These are phyloP conservation scores for Fulica atra DNA, from an alignment of 2,113 vertebrate genomes.

Conservation along the genomic window DNA sequence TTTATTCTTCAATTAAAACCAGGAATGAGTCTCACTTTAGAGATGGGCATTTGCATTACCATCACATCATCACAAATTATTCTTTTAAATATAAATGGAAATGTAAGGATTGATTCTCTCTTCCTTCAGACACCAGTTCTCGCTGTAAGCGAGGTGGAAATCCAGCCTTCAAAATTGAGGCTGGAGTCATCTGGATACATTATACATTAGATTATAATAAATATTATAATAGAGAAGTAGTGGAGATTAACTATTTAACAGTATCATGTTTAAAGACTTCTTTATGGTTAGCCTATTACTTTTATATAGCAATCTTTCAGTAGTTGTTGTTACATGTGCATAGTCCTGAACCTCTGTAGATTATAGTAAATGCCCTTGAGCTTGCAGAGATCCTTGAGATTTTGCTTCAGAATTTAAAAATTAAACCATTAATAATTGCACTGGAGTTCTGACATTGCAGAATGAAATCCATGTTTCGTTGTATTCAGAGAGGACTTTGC, in stretches of 20 bases:
- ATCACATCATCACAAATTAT: background rate
- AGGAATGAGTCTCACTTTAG: background rate
- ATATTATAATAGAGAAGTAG: background rate
- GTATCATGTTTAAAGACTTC: conserved; percentile 25
- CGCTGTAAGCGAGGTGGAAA: background rate
- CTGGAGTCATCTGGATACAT: conserved; percentile 35
- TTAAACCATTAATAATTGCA: background rate
- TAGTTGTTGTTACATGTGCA: background rate
- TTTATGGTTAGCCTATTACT: conserved; percentile 7
- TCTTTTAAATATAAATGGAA: conserved; percentile 24
- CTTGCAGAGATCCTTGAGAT: background rate
- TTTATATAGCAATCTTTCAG: background rate
- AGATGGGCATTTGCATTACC: background rate
- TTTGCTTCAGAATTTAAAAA: background rate
- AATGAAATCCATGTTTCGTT: background rate
- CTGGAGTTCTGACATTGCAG: background rate
- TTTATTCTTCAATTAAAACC: background rate
- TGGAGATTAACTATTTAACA: conserved; percentile 43
- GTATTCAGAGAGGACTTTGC: background rate
- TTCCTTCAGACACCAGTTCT: background rate
- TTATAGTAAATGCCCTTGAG: background rate
- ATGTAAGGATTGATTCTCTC: background rate
- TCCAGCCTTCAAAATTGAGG: background rate
- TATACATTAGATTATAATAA: conserved; percentile 41
- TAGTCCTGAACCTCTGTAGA: background rate